Percentiles rank a stretch among this genome's conserved stretches.
Evolutionary conservation across 2,113 vertebrate species (phyloP).

Genomic region (Tonatia bakeri): DNA sequence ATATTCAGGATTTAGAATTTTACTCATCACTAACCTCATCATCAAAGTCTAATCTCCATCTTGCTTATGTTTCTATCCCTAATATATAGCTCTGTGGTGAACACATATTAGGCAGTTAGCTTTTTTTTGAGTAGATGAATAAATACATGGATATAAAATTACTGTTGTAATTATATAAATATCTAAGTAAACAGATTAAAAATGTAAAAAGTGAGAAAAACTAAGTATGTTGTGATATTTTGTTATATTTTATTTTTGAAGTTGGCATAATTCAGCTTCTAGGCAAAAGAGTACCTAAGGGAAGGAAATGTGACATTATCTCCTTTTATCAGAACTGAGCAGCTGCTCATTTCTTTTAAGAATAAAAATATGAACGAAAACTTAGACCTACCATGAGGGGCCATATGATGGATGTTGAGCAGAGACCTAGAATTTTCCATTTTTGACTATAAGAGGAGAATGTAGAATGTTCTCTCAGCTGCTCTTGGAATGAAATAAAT

Average conservation of each 20-base stretch:
- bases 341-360: not conserved
- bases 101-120: not conserved
- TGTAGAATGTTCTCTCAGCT: not conserved
- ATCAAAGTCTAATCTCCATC: not conserved
- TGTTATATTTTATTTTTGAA: not conserved
- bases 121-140: not conserved
- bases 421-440: not conserved
- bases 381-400: not conserved
- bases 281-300: not conserved
- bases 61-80: not conserved
- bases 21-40: not conserved
- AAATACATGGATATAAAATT: not conserved
- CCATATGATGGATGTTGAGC: not conserved
- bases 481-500: not conserved
- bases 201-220: not conserved
- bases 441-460: not conserved
- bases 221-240: not conserved
- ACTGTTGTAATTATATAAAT: not conserved
- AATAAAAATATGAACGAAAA: not conserved
- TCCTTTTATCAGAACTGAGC: not conserved
- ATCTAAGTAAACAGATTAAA: not conserved
- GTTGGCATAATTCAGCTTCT: not conserved
- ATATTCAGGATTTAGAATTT: not conserved
- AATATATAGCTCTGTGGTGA: not conserved
- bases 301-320: not conserved